Conservation (phyloP, 37 sponge, comb jelly and placozoan genomes). For the Halichondria panicea region DNA sequence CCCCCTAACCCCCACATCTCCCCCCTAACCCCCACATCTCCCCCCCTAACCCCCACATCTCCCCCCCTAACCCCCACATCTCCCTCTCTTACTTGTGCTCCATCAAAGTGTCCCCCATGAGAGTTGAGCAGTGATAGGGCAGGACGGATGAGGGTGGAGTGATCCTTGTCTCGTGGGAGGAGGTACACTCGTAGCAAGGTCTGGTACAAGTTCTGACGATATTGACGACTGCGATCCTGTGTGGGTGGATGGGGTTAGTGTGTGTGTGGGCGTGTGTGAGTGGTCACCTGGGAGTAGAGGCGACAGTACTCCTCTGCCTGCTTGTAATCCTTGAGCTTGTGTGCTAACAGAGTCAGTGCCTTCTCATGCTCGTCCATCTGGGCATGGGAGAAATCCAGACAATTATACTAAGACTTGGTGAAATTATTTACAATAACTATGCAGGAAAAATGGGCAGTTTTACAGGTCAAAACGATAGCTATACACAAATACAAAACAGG, state of each 20-base stretch:
- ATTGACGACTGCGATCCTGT: conserved; percentile 48
- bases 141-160: conserved; percentile 33
- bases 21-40: neutral
- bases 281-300: conserved; percentile 47
- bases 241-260: neutral
- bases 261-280: neutral
- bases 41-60: neutral
- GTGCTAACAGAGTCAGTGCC: conserved; percentile 58
- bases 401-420: no score
- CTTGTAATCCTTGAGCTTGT: conserved; percentile 59
- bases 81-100: conserved; percentile 50
- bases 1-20: neutral
- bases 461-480: neutral
- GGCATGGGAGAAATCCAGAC: neutral
- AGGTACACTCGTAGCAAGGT: conserved; percentile 67
- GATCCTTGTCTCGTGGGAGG: conserved; percentile 54
- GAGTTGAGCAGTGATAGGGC: conserved; percentile 79
- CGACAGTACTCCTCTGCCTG: conserved; percentile 64
- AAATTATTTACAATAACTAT: no score
- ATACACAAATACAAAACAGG: neutral
- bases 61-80: neutral
- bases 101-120: conserved; percentile 73
- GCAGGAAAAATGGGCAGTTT: no score
- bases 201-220: conserved; percentile 66
- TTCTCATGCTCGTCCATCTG: conserved; percentile 86